Conservation (phyloP, 1,140 invertebrate species). For the Paralvinella palmiformis region DNA sequence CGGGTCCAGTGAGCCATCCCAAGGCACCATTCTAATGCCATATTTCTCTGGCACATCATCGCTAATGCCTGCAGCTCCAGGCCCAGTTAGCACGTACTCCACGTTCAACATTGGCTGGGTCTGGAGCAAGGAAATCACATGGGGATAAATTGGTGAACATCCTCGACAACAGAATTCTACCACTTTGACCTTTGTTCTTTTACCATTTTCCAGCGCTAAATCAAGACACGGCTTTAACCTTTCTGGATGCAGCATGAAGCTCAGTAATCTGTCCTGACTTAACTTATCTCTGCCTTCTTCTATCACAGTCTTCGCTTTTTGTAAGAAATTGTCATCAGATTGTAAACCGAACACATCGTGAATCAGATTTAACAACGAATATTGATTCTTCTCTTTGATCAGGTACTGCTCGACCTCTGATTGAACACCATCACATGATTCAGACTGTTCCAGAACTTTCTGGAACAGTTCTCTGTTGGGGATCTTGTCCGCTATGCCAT, state of each 20-base stretch:
- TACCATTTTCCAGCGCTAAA: slow-evolving; percentile 71
- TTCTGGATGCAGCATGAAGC: background rate
- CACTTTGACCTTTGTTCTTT: slow-evolving; percentile 64
- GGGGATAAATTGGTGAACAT: slow-evolving; percentile 29
- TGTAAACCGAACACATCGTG: background rate
- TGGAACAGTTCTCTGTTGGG: slow-evolving; percentile 23
- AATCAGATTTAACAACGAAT: too few species aligned
- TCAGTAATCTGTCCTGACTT: background rate
- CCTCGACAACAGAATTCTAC: slow-evolving; percentile 59
- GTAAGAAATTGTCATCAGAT: slow-evolving; percentile 1
- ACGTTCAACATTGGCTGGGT: slow-evolving; percentile 48
- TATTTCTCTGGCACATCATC: slow-evolving; percentile 33
- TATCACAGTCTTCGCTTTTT: slow-evolving; percentile 11
- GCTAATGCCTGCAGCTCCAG: slow-evolving; percentile 35
- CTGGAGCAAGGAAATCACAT: slow-evolving; percentile 31
- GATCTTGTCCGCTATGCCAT: slow-evolving; percentile 25
- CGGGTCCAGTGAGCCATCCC: too few species aligned
- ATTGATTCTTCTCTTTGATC: too few species aligned
- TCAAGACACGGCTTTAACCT: slow-evolving; percentile 44
- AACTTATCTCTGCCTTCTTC: background rate
- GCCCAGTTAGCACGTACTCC: slow-evolving; percentile 45
- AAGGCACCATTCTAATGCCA: slow-evolving; percentile 33
- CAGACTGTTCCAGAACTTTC: slow-evolving; percentile 11
- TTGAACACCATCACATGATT: background rate
- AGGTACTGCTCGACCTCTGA: background rate